Percentiles rank a stretch among this genome's conserved stretches.
Evolutionary conservation across 2,797 vertebrate species (phyloP).

Genomic region (Glyptemys insculpta): DNA sequence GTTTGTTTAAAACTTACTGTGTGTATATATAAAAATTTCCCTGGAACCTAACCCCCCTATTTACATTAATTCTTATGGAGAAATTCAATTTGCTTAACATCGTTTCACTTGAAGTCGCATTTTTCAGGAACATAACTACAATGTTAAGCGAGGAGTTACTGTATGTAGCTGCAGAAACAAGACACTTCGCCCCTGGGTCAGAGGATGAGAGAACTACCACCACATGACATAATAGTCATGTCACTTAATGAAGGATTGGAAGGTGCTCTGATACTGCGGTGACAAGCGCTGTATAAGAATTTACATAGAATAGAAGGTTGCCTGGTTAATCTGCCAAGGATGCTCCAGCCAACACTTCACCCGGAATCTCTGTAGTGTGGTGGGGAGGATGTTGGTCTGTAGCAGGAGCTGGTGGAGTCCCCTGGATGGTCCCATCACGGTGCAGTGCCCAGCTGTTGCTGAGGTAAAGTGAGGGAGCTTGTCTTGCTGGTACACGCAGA

Average conservation of each 20-base stretch:
- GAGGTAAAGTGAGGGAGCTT: not conserved
- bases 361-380: not conserved
- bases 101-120: no score
- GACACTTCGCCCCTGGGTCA: not conserved
- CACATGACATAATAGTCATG: not conserved
- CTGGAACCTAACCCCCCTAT: no score
- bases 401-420: no score
- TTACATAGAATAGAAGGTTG: not conserved
- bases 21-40: no score
- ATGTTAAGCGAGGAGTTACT: no score
- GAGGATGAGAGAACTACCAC: not conserved
- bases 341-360: not conserved
- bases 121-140: no score
- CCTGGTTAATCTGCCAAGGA: not conserved
- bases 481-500: not conserved
- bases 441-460: not conserved
- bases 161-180: not conserved
- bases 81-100: no score
- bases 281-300: not conserved
- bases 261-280: no score
- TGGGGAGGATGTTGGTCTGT: no score
- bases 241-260: not conserved
- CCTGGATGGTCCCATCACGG: not conserved
- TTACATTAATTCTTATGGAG: no score
- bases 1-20: no score